Conservation (phyloP, 1,140 invertebrate species). For the Mizuhopecten yessoensis region DNA sequence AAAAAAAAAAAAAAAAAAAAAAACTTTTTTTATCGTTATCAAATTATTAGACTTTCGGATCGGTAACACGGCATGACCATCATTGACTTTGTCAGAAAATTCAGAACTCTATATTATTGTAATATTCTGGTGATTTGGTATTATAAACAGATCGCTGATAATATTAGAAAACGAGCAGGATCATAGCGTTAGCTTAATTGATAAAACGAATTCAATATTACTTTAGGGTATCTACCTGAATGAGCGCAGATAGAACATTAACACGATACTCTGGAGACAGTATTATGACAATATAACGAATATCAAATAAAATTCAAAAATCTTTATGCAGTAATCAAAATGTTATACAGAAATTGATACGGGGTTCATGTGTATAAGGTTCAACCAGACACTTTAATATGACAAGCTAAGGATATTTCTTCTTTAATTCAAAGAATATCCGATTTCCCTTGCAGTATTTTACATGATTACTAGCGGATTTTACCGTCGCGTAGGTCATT, state of each 20-base stretch:
- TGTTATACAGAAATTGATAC: background rate
- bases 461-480: background rate
- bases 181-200: no score
- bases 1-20: no score
- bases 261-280: background rate
- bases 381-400: background rate
- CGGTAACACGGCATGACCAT: no score
- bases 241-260: background rate
- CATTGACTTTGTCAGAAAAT: no score
- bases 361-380: background rate
- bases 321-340: constrained; percentile 1
- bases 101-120: no score
- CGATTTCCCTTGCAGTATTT: constrained; percentile 1
- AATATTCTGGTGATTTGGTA: no score
- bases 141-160: no score
- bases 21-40: no score
- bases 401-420: background rate
- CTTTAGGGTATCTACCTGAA: no score
- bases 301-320: constrained; percentile 18
- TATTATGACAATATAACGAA: background rate
- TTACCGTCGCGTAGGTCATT: constrained; percentile 31
- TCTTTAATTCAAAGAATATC: background rate
- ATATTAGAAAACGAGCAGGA: no score
- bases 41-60: no score
- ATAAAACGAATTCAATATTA: no score